Conservation (phyloP, 2,888 invertebrate species). For the Tortrix viridana region DNA sequence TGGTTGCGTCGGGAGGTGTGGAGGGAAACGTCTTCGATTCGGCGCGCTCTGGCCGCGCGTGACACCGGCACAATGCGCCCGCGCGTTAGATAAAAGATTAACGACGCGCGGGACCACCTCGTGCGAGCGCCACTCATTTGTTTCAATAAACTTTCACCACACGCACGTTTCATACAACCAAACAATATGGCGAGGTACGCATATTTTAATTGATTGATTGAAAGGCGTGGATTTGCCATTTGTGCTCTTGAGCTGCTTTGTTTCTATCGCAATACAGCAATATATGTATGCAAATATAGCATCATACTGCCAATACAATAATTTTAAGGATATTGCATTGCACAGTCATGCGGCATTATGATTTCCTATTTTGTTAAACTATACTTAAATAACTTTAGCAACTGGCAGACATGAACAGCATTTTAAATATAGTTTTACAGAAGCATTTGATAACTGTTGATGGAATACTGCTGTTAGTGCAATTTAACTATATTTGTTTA, state of each 20-base stretch:
- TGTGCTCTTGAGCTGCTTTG: background rate
- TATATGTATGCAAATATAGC: too few species aligned
- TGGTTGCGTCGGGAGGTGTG: slow-evolving; percentile 54
- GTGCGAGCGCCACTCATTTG: slow-evolving; percentile 54
- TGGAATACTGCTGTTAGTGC: too few species aligned
- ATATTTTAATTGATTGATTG: slow-evolving; percentile 31
- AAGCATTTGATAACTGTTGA: too few species aligned
- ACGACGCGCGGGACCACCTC: slow-evolving; percentile 67
- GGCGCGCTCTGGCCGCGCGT: slow-evolving; percentile 54
- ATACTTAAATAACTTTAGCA: too few species aligned
- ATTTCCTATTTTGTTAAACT: too few species aligned
- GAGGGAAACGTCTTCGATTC: slow-evolving; percentile 53
- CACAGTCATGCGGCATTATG: too few species aligned
- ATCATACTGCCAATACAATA: too few species aligned
- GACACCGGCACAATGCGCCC: slow-evolving; percentile 59
- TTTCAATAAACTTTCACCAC: slow-evolving; percentile 52
- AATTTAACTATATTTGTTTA: too few species aligned
- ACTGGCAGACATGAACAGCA: too few species aligned
- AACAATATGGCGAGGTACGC: slow-evolving; percentile 22
- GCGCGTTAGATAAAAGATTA: slow-evolving; percentile 67
- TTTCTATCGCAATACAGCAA: too few species aligned
- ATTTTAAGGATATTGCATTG: too few species aligned
- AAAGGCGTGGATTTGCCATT: slow-evolving; percentile 10
- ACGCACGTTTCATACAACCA: slow-evolving; percentile 23
- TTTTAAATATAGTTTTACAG: too few species aligned